These are phyloP conservation scores for Gallinago undulata DNA, from an alignment of 2,113 vertebrate species.

Conservation along the genomic window DNA sequence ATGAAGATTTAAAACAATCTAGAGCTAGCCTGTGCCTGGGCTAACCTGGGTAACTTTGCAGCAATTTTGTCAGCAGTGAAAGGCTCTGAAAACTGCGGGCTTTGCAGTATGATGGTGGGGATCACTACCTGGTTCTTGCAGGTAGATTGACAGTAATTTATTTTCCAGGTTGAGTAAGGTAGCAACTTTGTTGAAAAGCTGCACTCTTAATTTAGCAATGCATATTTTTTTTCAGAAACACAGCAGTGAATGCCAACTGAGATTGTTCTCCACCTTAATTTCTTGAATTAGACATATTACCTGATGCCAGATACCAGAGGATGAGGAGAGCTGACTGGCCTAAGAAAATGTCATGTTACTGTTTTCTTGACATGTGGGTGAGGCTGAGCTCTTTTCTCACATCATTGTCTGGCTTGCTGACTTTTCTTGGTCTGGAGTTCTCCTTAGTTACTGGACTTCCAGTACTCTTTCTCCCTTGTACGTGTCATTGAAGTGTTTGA, in stretches of 20 bases:
- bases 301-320: neutral
- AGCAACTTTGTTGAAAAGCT: neutral
- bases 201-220: neutral
- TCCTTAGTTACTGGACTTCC: neutral
- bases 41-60: neutral
- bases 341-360: neutral
- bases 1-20: neutral
- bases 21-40: neutral
- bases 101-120: neutral
- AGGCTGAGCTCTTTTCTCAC: neutral
- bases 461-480: neutral
- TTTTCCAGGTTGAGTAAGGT: neutral
- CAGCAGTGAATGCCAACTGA: neutral
- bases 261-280: neutral
- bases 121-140: neutral
- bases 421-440: neutral
- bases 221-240: neutral
- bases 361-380: neutral
- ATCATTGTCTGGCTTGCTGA: neutral
- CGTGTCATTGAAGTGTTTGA: neutral
- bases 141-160: neutral
- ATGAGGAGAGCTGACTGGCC: neutral
- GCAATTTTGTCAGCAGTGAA: neutral
- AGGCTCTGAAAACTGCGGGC: neutral
- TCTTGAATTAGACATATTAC: neutral